Conservation (phyloP, 2,113 vertebrate species). For the Albula glossodonta region DNA sequence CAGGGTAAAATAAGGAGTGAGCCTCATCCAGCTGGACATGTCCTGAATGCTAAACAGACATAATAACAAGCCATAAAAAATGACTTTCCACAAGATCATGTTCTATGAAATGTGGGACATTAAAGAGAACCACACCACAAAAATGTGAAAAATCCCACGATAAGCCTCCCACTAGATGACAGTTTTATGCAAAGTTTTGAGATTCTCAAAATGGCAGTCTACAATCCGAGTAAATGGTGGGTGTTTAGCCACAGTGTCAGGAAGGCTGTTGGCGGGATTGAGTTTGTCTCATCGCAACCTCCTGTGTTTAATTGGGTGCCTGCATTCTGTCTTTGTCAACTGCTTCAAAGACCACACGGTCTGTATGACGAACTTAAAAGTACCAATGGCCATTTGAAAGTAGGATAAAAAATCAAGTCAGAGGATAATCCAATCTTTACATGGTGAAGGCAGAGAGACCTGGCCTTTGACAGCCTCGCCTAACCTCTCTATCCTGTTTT, state of each 20-base stretch:
- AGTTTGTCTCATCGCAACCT: background rate
- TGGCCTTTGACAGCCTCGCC: constrained; percentile 52
- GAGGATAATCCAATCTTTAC: constrained; percentile 37
- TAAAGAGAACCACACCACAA: constrained; percentile 63
- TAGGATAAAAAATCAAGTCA: background rate
- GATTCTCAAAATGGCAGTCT: background rate
- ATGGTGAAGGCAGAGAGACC: constrained; percentile 64
- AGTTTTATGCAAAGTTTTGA: background rate
- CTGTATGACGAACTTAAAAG: background rate
- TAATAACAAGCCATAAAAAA: constrained; percentile 25
- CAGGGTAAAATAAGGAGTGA: constrained; percentile 9
- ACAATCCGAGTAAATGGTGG: background rate
- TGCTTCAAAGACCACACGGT: background rate
- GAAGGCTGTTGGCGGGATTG: background rate
- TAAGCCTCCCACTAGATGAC: background rate
- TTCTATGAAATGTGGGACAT: constrained; percentile 54
- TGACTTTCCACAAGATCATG: constrained; percentile 38
- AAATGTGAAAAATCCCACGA: constrained; percentile 66
- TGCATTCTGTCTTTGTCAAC: background rate
- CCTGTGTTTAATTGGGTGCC: background rate
- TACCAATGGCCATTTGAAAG: background rate
- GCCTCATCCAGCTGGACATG: constrained; percentile 29
- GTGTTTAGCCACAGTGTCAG: background rate
- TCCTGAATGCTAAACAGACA: constrained; percentile 35
- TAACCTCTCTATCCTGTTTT: constrained; percentile 39